Evolutionary conservation across 2,113 vertebrate species (phyloP), one percentile per base, ranked within the genome.

Genomic region (Myotis lucifugus): DNA sequence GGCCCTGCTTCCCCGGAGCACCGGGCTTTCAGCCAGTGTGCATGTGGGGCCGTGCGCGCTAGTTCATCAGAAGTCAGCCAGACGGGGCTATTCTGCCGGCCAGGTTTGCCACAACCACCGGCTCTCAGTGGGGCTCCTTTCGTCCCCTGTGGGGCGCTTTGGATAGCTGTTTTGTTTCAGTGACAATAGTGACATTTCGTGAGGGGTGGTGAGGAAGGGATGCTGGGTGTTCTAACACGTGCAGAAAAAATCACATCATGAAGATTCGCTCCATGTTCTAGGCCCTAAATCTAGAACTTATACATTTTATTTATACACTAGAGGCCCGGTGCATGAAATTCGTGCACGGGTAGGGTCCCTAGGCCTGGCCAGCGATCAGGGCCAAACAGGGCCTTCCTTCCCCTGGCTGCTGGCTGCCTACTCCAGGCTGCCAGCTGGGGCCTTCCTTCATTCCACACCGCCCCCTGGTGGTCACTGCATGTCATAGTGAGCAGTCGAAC

Each of bases 121-220:
- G 76, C 59, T 67, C n/a, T 52, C 46, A 10, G 46, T 34, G 27
- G 34, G 54, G 21, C 54, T 74, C 2, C 9, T 4, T 1, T 9
- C 11, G 6, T 48, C 66, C 46, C 34, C 6, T 14, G 1, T 0
- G 59, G 15, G 27, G 29, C 15, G 0, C 59, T 8, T 59, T 19
- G 25, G 42, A 15, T 4, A 6, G 29, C 46, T 69, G 32, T 67
- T 61, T 59, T 50, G 13, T 59, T 15, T 4, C 6, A 14, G 9
- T 40, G 27, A 79, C 13, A 40, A 25, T 8, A 5, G 14, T 17
- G 76, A 87, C 66, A 29, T 13, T 46, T 27, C 2, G 66, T 7
- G 10, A 32, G 37, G 40, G 29, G 37, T 17, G 37, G n/a, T 32
- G 56, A 32, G 29, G 46, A 50, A 67, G 27, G 81, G 19, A 7